phyloP scores from a whole-genome alignment of 2,888 invertebrate species.

The Subacronicta megacephala region DNA sequence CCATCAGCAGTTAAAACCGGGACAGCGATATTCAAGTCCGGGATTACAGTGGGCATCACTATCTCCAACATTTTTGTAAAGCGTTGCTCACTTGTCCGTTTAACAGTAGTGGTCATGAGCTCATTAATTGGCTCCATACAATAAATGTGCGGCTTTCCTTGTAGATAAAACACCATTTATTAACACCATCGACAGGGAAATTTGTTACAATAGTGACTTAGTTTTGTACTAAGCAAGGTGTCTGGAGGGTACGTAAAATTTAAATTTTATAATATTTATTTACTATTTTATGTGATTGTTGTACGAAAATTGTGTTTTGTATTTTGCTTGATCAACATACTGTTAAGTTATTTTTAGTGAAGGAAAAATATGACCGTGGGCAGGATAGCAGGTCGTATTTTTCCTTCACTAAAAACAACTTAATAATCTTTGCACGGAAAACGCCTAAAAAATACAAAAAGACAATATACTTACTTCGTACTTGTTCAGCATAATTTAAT shows the following conservation, averaged over 20 bases:
- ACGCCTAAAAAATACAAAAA: no score
- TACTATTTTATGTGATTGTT: no score
- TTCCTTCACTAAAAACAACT: no score
- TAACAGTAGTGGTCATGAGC: conserved; percentile 41
- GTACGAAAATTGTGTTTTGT: no score
- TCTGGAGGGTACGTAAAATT: conserved; percentile 21
- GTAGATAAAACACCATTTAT: conserved; percentile 80
- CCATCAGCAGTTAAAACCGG: conserved; percentile 3
- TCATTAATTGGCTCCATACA: conserved; percentile 72
- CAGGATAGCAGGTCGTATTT: no score
- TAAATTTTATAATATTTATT: background rate
- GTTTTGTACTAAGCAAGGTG: conserved; percentile 20
- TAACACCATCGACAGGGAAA: conserved; percentile 45
- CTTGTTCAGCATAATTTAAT: no score
- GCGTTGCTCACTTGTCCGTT: conserved; percentile 39
- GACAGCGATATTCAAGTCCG: background rate
- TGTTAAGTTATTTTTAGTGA: no score
- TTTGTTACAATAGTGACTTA: conserved; percentile 39
- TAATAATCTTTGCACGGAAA: no score
- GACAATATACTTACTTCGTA: no score
- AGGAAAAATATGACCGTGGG: no score
- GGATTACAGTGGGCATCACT: conserved; percentile 27
- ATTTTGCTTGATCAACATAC: no score
- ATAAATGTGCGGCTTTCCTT: conserved; percentile 81
- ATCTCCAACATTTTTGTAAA: conserved; percentile 34